Conservation (phyloP, 1,140 invertebrate species). For the Belonocnema kinseyi region DNA sequence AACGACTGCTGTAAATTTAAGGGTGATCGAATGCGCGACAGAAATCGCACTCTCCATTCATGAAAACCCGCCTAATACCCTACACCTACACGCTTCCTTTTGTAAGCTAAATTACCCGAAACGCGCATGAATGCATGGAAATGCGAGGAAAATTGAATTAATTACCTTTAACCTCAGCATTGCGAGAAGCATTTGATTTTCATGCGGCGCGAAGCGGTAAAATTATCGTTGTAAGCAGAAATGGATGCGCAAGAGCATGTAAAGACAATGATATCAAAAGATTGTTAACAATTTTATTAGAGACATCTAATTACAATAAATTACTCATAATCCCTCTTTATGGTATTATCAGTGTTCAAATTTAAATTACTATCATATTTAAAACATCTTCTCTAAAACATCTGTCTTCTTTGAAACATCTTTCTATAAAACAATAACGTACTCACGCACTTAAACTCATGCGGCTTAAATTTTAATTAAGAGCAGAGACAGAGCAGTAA, state of each 20-base stretch:
- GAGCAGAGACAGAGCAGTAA: constrained; percentile 6
- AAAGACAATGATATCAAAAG: background rate
- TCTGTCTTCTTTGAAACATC: background rate
- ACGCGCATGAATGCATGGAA: constrained; percentile 21
- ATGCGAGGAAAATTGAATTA: constrained; percentile 21
- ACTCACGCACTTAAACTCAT: background rate
- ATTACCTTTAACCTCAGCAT: constrained; percentile 18
- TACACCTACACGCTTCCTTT: constrained; percentile 22
- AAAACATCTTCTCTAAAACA: background rate
- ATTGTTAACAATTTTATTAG: background rate
- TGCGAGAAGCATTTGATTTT: constrained; percentile 24
- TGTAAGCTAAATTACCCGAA: constrained; percentile 20
- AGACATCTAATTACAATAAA: no score
- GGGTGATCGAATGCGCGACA: background rate
- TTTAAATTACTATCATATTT: background rate
- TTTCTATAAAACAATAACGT: background rate
- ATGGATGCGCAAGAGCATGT: background rate
- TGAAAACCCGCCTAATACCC: constrained; percentile 16
- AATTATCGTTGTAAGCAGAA: background rate
- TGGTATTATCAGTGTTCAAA: no score
- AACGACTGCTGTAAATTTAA: background rate
- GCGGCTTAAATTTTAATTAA: constrained; percentile 26
- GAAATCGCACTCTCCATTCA: constrained; percentile 6
- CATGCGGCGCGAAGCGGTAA: background rate
- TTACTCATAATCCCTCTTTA: no score